Base-by-base conservation (phyloP, 2,113 vertebrate genomes). In the Amphiprion ocellaris region DNA sequence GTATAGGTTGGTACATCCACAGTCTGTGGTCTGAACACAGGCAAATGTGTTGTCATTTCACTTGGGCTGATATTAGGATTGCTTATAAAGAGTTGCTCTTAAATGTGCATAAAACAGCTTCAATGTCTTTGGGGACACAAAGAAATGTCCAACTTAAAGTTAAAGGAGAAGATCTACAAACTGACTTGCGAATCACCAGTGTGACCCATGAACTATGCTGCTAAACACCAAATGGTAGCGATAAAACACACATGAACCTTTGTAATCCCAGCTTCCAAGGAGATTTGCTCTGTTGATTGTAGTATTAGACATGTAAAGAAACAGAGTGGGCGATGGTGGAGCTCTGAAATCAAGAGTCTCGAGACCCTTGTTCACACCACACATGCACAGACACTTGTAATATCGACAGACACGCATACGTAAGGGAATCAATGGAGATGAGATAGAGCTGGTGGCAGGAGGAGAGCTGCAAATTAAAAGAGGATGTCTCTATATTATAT, bases 341-440 rank as follows among this genome's bases (percentile, higher is more conserved):
- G 33, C 33, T 8, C 9, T 37, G 33, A 37, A 37, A 44, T 44
- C 14, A 14, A 44, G 41, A 14, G 12, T 44, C 41, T 44, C 3
- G 11, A 44, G 41, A 15, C 11, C 41, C 41, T 4, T 4, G 12
- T 4, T 10, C 4, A 2, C 8, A 19, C 10, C 30, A 52, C 41
- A 52, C 11, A 41, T 6, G 23, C 4, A 72, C 11, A 61, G 28
- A 23, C 6, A 15, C 60, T 37, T 9, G 39, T 49, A 3, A 33
- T 10, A 63, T 52, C 54, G 26, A 71, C 37, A 60, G 23, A 58
- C 54, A 56, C 61, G 62, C 5, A 47, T 5, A 68, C 39, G 77
- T 30, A 63, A 54, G 79, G 26, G 63, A 69, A 59, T 62, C 41
- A 30, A 30, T 30, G 30, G 30, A 5, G 30, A 30, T 30, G 5